Evolutionary conservation across 2,113 vertebrate species (phyloP), one percentile per base, ranked within the genome.

Genomic region (Chascanopsetta lugubris): DNA sequence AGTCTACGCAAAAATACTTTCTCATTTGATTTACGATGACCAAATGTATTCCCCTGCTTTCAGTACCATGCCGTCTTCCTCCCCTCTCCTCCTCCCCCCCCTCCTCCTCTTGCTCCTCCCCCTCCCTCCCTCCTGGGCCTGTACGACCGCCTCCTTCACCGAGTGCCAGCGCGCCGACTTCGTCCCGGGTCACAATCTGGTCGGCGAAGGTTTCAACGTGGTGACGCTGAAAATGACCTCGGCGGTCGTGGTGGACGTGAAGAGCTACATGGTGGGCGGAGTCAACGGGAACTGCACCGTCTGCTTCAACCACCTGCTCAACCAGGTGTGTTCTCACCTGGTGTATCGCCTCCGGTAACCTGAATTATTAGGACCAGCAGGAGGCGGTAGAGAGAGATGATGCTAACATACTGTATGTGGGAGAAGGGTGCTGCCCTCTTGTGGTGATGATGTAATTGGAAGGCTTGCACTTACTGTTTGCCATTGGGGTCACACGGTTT

Each of bases 181-280:
- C 0, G 74, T 84, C 0, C 79, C 85, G 0, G 83, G 85, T 18
- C 72, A 86, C 73, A 84, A 84, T 49, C 75, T 86, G 46, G 81
- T 50, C 4, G 85, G 83, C 1, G 85, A 87, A 47, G 87, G 87
- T 12, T 87, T 87, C 4, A 27, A 85, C 2, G 50, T 88, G 13
- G 69, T 85, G 18, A 72, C 1, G 15, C 56, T 87, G 81, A 25
- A 67, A 60, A 72, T 59, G 30, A 77, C 15, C 0, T 81, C 80
- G 0, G 81, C 83, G 20, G 67, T 48, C 17, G 81, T 87, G 54
- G 63, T 83, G 30, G 57, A 87, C 20, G 18, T 81, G 24, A 20
- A 38, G 49, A 61, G 13, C 18, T 84, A 57, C 73, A 70, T 79
- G 76, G 13, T 5, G 0, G 81, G 79, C 0, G 79, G 83, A 1